Percentiles rank a stretch among this genome's conserved stretches.
phyloP scores from a whole-genome alignment of 2,797 vertebrate species.

The Spinus olivaceus region DNA sequence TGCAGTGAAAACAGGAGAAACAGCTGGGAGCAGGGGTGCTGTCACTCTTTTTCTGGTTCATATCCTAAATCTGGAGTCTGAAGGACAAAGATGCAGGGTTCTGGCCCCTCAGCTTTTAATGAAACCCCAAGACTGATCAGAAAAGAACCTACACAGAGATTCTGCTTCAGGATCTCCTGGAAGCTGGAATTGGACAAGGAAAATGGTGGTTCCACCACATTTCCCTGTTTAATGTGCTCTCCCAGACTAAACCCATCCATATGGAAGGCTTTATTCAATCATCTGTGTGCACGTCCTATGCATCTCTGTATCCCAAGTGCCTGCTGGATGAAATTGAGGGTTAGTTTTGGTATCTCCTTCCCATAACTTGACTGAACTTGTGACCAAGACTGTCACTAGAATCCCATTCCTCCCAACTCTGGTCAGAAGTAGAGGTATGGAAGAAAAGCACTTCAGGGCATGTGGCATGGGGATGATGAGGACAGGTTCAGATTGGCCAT shows the following conservation, averaged over 20 bases:
- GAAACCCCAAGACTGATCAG: background rate
- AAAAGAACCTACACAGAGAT: background rate
- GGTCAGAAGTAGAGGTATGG: background rate
- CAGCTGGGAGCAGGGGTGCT: background rate
- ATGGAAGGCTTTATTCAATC: background rate
- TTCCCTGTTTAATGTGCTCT: background rate
- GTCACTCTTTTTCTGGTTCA: background rate
- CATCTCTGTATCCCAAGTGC: background rate
- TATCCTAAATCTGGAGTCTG: background rate
- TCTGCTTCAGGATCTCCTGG: background rate
- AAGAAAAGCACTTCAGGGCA: background rate
- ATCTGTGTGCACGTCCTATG: background rate
- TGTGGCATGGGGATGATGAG: background rate
- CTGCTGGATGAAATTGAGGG: background rate
- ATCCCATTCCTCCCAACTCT: background rate
- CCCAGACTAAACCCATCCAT: background rate
- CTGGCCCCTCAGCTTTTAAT: background rate
- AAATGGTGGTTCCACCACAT: fast-evolving
- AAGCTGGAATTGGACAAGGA: background rate
- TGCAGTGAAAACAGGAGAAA: background rate
- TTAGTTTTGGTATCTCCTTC: background rate
- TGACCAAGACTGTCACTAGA: background rate
- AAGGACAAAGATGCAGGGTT: background rate
- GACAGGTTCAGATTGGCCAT: background rate
- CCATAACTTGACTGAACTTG: background rate